phyloP scores from a whole-genome alignment of 2,113 vertebrate species.

The Chaetodon auriga region DNA sequence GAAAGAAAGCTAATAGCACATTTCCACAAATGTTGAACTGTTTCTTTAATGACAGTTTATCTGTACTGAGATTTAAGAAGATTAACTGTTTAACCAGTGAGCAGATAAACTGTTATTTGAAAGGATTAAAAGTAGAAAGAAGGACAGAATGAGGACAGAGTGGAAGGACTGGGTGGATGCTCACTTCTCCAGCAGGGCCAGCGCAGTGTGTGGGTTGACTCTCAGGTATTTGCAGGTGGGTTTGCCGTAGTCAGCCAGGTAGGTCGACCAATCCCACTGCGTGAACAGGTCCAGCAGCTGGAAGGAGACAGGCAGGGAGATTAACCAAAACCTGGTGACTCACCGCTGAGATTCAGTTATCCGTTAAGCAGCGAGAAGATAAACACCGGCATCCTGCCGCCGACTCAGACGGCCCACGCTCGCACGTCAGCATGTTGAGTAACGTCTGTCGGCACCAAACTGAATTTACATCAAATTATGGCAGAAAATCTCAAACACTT shows the following conservation, averaged over 20 bases:
- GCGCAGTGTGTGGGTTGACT: slow-evolving; percentile 93
- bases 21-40: background rate
- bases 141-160: background rate
- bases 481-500: background rate
- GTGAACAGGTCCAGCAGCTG: slow-evolving; percentile 97
- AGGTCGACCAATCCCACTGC: slow-evolving; percentile 97
- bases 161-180: slow-evolving; percentile 37
- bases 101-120: background rate
- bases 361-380: background rate
- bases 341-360: background rate
- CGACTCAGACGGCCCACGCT: background rate
- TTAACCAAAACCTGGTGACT: background rate
- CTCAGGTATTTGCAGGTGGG: slow-evolving; percentile 94
- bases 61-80: too few relatives aligned
- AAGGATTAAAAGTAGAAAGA: background rate
- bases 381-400: background rate
- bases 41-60: background rate
- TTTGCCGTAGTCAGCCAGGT: slow-evolving; percentile 95
- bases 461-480: too few relatives aligned
- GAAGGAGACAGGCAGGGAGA: background rate
- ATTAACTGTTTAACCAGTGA: too few relatives aligned
- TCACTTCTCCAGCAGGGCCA: slow-evolving; percentile 96
- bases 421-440: background rate
- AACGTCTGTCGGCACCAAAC: background rate
- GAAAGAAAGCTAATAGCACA: background rate